Evolutionary conservation across 2,888 invertebrate genomes (phyloP), one percentile per base, ranked within the genome.

Genomic region (Lordiphosa fenestrarum): DNA sequence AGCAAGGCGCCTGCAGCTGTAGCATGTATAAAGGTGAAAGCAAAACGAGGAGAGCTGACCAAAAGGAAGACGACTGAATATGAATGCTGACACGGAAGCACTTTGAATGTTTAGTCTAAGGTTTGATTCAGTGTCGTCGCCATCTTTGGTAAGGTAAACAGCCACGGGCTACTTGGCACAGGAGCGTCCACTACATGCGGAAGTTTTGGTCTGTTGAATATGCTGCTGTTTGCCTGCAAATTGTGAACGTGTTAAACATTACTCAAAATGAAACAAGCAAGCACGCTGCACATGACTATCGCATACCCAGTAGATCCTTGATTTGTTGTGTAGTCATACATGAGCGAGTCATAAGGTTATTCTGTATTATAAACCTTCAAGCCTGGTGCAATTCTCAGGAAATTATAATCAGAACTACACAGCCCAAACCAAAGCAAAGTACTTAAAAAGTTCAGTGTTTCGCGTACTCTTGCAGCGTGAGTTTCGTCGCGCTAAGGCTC

Each of bases 31-130:
- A 23, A 39, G 15, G 36, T 36, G 44, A 40, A 42, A 54, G 50
- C 33, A 59, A 42, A 66, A 66, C 49, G 51, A 44, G 53, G 52
- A 58, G 58, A 19, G 41, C 13, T 15, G 33, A 33, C 15, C 47
- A n/a, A 38, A 37, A 9, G 39, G 40, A 21, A 13, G 9, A n/a
- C 41, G 25, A 30, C 38, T 50, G 25, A 33, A 12, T 13, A 19
- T 44, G 25, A 39, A 35, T 46, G n/a, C 51, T 21, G 23, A 76
- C 70, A 69, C 80, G 80, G 83, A 80, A 80, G 80, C 76, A 76
- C 68, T 64, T 78, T 77, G 66, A 68, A 61, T 66, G 71, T 69
- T 67, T 73, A 66, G 63, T 70, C 64, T 62, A 61, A 67, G 30
- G 73, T 70, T 75, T 69, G 68, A 63, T 57, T 68, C 71, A 69